These are phyloP conservation scores for Sylvia atricapilla DNA, from an alignment of 2,113 vertebrate genomes.

Conservation along the genomic window DNA sequence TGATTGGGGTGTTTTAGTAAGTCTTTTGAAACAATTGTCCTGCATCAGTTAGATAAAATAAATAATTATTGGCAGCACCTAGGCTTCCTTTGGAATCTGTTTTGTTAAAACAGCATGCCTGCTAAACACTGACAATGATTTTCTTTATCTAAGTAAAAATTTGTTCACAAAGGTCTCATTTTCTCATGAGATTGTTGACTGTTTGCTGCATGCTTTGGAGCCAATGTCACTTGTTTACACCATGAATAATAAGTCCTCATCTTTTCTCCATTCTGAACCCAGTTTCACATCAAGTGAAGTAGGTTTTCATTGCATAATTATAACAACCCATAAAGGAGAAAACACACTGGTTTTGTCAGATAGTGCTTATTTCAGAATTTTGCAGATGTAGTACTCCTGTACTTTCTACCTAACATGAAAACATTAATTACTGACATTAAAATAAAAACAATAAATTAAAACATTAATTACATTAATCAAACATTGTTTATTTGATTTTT, in stretches of 20 bases:
- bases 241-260: neutral
- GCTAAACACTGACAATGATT: neutral
- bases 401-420: neutral
- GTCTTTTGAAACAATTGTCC: neutral
- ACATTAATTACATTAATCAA: neutral
- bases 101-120: neutral
- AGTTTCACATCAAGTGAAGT: neutral
- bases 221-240: neutral
- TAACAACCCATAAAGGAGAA: neutral
- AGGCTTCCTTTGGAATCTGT: neutral
- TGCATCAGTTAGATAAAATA: neutral
- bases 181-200: neutral
- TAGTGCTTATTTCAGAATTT: neutral
- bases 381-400: neutral
- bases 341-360: neutral
- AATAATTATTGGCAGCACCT: neutral
- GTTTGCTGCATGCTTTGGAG: neutral
- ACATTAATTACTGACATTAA: neutral
- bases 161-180: neutral
- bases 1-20: neutral
- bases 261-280: neutral
- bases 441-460: neutral
- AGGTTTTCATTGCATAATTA: neutral
- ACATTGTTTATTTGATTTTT: neutral
- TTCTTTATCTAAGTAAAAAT: neutral